Evolutionary conservation across 2,797 vertebrate genomes (phyloP).

Genomic region (Pseudochaenichthys georgianus): DNA sequence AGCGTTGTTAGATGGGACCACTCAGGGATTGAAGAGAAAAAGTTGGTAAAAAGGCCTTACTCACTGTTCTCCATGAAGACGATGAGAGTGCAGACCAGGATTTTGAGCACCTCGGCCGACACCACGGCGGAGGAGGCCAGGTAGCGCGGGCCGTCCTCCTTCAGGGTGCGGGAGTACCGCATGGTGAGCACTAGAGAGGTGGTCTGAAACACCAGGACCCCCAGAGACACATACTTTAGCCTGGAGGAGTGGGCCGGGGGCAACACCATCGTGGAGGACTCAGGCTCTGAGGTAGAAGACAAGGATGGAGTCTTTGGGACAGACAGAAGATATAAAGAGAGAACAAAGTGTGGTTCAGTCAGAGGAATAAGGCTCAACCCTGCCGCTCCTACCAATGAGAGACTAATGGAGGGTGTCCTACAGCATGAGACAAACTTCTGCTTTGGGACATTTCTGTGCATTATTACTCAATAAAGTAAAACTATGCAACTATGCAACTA

Average conservation of each 20-base stretch:
- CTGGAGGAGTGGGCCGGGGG: constrained; percentile 53
- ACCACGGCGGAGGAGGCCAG: constrained; percentile 97
- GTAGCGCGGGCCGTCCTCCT: constrained; percentile 94
- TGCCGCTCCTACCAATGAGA: background rate
- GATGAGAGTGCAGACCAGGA: constrained; percentile 89
- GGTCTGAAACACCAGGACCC: constrained; percentile 96
- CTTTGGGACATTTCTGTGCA: background rate
- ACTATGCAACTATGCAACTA: too few relatives aligned
- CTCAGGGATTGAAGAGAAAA: background rate
- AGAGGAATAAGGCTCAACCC: background rate
- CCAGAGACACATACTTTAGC: constrained; percentile 94
- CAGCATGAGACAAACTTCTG: background rate
- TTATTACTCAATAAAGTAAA: background rate
- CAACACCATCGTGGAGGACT: constrained; percentile 21
- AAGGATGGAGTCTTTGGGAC: constrained; percentile 7
- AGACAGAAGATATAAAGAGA: background rate
- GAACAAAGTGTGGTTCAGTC: background rate
- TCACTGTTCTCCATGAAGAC: constrained; percentile 91
- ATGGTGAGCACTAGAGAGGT: constrained; percentile 96
- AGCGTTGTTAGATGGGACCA: constrained; percentile 23
- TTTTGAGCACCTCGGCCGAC: constrained; percentile 93
- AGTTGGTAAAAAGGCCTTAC: constrained; percentile 40
- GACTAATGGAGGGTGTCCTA: background rate
- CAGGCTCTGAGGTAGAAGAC: background rate
- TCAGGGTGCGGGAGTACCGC: constrained; percentile 96